Evolutionary conservation across 2,888 invertebrate species (phyloP), one percentile per base, ranked within the genome.

Genomic region (Pilophorus perplexus): DNA sequence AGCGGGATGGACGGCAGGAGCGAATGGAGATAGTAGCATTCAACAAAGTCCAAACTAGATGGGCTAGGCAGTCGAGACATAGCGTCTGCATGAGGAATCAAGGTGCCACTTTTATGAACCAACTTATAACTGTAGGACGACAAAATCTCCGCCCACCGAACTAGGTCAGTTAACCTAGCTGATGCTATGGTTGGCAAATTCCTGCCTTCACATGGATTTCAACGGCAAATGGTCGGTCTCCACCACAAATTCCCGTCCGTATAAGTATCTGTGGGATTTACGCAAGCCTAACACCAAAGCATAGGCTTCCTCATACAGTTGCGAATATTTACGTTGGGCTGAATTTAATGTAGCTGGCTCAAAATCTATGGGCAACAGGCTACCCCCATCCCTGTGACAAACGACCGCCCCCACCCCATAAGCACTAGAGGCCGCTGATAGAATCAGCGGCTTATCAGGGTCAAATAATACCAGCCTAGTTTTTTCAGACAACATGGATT

Each of bases 401-500:
- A 44, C 3, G n/a, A 23, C 44, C 12, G 70, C 67, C 42, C 70
- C 70, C 3, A 69, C 67, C 3, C 67, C 67, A 37, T 66, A 57
- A 23, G 46, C 25, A 18, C 62, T 46, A 12, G 64, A 60, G 57
- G 69, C 69, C 2, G 55, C 55, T 3, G 62, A 52, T 14, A 67
- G 20, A 3, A 68, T 48, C 18, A 68, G 28, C 16, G 44, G 59
- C 22, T 64, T 64, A 3, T 12, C 25, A n/a, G 60, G 60, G 59
- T 70, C 69, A 48, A 64, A 70, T 12, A 42, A 59, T 0, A 64
- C 59, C 27, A 70, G 42, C 10, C 52, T 8, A 6, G 22, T 25
- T 44, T 55, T 37, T 5, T 65, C 20, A 2, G 44, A 23, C 14
- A 64, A 27, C 4, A 25, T 23, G 33, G n/a, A 10, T 4, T 67